These are phyloP conservation scores for Drosophila bipectinata DNA, from an alignment of 1,140 invertebrate species.

Conservation along the genomic window DNA sequence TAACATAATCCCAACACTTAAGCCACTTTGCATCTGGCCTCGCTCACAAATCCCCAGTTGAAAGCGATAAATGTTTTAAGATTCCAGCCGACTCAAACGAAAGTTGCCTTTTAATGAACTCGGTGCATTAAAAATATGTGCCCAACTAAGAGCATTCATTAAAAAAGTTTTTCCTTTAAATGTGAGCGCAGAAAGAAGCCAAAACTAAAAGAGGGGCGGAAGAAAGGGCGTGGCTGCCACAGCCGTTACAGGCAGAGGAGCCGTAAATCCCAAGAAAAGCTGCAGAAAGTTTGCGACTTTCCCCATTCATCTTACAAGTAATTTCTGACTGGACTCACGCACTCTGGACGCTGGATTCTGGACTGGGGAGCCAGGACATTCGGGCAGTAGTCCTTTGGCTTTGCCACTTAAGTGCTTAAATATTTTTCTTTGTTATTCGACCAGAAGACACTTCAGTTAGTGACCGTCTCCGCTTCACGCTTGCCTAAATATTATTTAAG, in stretches of 20 bases:
- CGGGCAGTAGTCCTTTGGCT: conserved; percentile 19
- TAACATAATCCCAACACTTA: conserved; percentile 58
- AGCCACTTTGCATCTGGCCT: conserved; percentile 58
- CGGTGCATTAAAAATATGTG: conserved; percentile 78
- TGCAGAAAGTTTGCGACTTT: conserved; percentile 77
- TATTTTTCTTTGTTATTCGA: conserved; percentile 74
- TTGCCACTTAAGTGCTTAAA: conserved; percentile 76
- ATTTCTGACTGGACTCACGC: conserved; percentile 80
- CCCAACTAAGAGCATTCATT: conserved; percentile 81
- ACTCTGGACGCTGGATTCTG: conserved; percentile 30
- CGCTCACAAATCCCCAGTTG: conserved; percentile 52
- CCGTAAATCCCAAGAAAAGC: conserved; percentile 75
- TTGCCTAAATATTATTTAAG: conserved; percentile 77
- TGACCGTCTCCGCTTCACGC: conserved; percentile 76
- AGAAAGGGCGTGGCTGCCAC: conserved; percentile 1
- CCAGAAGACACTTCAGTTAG: conserved; percentile 70
- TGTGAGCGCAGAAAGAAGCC: conserved; percentile 33
- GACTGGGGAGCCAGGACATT: background rate
- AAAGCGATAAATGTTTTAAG: conserved; percentile 45
- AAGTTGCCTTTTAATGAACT: conserved; percentile 80
- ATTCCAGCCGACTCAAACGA: conserved; percentile 18
- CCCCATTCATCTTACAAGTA: conserved; percentile 79
- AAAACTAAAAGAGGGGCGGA: conserved; percentile 9
- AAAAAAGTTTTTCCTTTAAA: conserved; percentile 79
- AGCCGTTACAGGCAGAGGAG: conserved; percentile 33